Conservation (phyloP, 37 sponge, comb jelly and placozoan genomes). For the Tethya wilhelma region DNA sequence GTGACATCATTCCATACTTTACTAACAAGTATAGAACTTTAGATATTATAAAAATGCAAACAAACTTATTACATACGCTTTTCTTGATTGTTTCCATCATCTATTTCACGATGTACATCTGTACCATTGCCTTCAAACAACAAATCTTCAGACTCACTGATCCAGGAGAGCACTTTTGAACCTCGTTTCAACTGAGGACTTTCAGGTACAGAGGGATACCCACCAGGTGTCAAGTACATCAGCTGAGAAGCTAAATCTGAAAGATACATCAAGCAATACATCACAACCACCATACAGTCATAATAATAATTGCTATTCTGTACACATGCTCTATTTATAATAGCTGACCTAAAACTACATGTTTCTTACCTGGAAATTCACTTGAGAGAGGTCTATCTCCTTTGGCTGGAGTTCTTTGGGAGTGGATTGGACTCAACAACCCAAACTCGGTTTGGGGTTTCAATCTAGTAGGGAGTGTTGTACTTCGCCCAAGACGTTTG, state of each 20-base stretch:
- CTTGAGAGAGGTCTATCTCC: background rate
- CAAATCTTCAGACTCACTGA: slow-evolving; percentile 53
- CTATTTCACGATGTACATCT: too few relatives aligned
- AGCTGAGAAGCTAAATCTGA: slow-evolving; percentile 47
- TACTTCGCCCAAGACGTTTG: slow-evolving; percentile 1
- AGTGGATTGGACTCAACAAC: too few relatives aligned
- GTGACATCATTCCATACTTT: too few relatives aligned
- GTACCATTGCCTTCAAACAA: slow-evolving; percentile 31
- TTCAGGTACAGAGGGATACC: background rate
- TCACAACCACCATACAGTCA: background rate
- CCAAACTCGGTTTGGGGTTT: too few relatives aligned
- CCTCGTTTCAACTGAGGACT: slow-evolving; percentile 25
- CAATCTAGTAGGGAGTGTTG: background rate
- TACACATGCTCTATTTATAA: too few relatives aligned
- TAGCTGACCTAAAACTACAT: too few relatives aligned
- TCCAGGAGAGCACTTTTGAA: slow-evolving; percentile 51
- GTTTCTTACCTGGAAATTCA: slow-evolving; percentile 3
- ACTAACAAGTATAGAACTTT: too few relatives aligned
- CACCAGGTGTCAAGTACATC: slow-evolving; percentile 17
- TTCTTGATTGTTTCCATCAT: too few relatives aligned
- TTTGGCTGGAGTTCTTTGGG: background rate
- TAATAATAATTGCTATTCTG: background rate
- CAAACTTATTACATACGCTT: too few relatives aligned
- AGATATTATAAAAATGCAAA: too few relatives aligned
- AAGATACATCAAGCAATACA: background rate